phyloP scores from a whole-genome alignment of 2,797 vertebrate species.

The Hypotaenidia okinawae region DNA sequence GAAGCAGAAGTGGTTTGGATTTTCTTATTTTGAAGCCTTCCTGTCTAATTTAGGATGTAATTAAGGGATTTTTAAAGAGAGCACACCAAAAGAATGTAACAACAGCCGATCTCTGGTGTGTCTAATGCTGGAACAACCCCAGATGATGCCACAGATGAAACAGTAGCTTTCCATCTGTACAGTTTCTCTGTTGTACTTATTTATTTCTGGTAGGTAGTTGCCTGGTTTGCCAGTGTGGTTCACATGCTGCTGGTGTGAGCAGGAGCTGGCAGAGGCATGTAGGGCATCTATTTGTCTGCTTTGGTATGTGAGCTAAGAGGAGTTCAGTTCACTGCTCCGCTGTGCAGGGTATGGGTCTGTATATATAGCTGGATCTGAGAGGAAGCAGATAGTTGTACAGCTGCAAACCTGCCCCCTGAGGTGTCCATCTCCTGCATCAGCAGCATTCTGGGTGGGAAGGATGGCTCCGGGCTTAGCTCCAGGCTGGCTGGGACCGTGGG shows the following conservation, averaged over 20 bases:
- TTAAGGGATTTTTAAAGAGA: neutral
- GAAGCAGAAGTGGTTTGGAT: slow-evolving; percentile 8
- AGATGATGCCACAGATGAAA: neutral
- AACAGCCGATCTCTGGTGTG: neutral
- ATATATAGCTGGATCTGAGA: neutral
- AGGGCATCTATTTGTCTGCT: neutral
- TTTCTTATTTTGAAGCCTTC: neutral
- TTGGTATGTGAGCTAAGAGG: neutral
- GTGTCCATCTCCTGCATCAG: neutral
- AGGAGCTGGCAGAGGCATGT: neutral
- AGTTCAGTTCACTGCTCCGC: neutral
- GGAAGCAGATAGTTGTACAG: neutral
- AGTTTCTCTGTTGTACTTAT: neutral
- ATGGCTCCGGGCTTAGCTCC: neutral
- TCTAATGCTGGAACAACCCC: neutral
- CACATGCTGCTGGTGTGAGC: neutral
- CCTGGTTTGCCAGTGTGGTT: neutral
- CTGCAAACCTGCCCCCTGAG: neutral
- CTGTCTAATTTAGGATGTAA: neutral
- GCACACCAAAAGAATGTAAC: neutral
- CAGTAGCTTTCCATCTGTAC: neutral
- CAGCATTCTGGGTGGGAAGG: neutral
- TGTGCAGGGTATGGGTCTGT: neutral
- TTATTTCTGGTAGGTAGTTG: slow-evolving; percentile 11
- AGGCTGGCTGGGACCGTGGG: neutral